Base-by-base conservation (phyloP, 2,888 invertebrate species). In the Drosophila yooni region DNA sequence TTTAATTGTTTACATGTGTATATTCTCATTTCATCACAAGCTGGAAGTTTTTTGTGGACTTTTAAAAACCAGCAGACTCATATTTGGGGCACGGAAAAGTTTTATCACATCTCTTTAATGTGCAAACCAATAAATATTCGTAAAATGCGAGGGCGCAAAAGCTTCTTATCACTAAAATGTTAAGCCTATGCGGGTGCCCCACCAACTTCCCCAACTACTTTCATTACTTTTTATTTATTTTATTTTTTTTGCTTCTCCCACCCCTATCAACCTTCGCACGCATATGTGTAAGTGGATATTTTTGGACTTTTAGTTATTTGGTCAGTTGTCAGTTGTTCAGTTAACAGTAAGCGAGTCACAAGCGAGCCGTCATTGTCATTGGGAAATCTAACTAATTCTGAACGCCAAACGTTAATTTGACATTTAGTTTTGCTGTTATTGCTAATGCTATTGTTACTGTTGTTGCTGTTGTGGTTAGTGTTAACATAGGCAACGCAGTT, bases 361-460 rank as follows among this genome's bases (percentile, higher is more conserved):
- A 63, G 46, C 25, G 8, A 46, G 15, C 76, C 79, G 61, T 66
- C 51, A 63, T 61, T 34, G 67, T 54, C 61, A 70, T 67, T 79
- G 53, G 61, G 67, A 67, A 79, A 82, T 69, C 67, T 68, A 56
- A 79, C 72, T 76, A 81, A 81, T 81, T 70, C 83, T 73, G 58
- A 58, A 70, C 67, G 73, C 76, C 87, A 81, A 84, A 87, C 74
- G 82, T 71, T 87, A 84, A 82, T 87, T 86, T 89, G 78, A 84
- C 84, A 89, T 87, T 87, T 89, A 82, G 75, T 80, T 86, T 86
- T 76, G 75, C 79, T 81, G 74, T 78, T 56, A 51, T 21, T 52
- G 34, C 40, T 68, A 15, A n/a, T 54, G 27, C 36, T 51, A 5
- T 50, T 48, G 15, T 50, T 69, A 8, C 43, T 52, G 8, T 54